Base-by-base conservation (phyloP, 2,888 invertebrate species). In the Cyaniris semiargus region DNA sequence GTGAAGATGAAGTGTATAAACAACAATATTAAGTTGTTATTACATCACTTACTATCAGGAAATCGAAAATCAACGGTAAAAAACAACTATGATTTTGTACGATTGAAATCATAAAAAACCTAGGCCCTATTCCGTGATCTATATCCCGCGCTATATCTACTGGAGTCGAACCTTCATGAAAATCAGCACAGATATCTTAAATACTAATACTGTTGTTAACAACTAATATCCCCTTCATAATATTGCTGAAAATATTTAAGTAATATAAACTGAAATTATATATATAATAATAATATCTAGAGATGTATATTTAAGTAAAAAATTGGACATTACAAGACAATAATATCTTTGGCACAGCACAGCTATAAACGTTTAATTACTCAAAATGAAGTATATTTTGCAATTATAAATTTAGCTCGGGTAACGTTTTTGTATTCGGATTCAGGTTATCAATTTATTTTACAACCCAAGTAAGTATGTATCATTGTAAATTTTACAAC, bases 351-450 rank as follows among this genome's bases (percentile, higher is more conserved):
- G 18, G 53, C 53, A 15, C 48, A 53, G 4, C 48, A 48, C 48
- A 53, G 7, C 4, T 18, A 74, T 48, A 74, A 74, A 74, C 23
- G 10, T 44, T 48, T 48, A 74, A 74, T 53, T 27, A 21, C 74
- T 13, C 23, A 13, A 48, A 5, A n/a, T 27, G 1, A 18, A 53
- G 18, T 53, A 18, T 27, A 23, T 7, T 15, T 38, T 3, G 74
- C 31, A 74, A 53, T 74, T 74, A 74, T 53, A 18, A 38, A 74
- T 53, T 74, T 53, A 31, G 10, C 27, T 27, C 74, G 74, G 18
- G 18, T 53, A 53, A 18, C 18, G 18, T 53, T 53, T 53, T 53
- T 18, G 53, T 31, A 53, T 23, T 53, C 74, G 74, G 6, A 27
- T 31, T 31, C 27, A 66, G 66, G 66, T 66, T 27, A 66, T 66